Conservation (phyloP, 23 tunicate genomes). For the Styela plicata region DNA sequence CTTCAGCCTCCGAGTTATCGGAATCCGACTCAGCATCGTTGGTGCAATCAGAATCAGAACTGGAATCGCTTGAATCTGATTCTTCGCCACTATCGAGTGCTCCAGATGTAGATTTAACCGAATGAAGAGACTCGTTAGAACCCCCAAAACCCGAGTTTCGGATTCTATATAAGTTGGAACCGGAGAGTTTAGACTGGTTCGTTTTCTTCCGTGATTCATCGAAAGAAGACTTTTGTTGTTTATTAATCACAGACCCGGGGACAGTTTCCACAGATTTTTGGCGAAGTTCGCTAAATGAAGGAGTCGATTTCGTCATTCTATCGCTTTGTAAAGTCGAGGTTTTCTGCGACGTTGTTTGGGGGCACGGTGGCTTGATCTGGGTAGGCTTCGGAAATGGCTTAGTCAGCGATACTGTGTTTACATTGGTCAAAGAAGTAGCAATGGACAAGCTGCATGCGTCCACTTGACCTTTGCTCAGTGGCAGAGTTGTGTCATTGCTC, state of each 20-base stretch:
- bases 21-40: not conserved
- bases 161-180: slow-evolving; percentile 1
- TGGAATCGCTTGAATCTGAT: not conserved
- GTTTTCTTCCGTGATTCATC: not conserved
- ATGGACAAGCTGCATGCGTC: not conserved
- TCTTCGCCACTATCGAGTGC: slow-evolving; percentile 3
- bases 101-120: not conserved
- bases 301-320: not conserved
- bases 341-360: not conserved
- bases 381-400: not conserved
- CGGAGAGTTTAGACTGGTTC: not conserved
- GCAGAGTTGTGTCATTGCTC: not conserved
- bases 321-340: not conserved
- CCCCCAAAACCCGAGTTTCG: slow-evolving; percentile 4
- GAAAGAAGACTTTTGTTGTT: not conserved
- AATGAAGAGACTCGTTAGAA: not conserved
- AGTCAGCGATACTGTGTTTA: not conserved
- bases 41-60: slow-evolving; percentile 3
- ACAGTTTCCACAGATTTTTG: slow-evolving; percentile 4
- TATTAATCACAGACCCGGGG: not conserved
- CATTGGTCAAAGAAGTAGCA: not conserved
- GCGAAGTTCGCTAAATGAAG: slow-evolving; percentile 4
- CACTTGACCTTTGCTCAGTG: not conserved
- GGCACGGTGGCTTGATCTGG: not conserved
- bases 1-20: not conserved